Percentiles rank a stretch among this genome's conserved stretches.
These are phyloP conservation scores for Hyles vespertilio DNA, from an alignment of 1,140 invertebrate genomes.

Conservation along the genomic window DNA sequence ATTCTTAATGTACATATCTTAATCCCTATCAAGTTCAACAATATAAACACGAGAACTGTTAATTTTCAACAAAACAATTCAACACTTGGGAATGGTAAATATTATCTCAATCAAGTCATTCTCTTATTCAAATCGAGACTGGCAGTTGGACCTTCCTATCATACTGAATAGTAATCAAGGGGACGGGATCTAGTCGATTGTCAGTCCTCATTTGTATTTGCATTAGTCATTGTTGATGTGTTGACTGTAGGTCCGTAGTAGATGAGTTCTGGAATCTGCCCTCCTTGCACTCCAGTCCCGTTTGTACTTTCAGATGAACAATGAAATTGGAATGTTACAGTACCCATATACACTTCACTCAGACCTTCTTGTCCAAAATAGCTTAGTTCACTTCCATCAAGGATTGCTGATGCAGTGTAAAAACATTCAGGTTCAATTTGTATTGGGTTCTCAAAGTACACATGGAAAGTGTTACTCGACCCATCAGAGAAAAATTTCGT, in stretches of 20 bases:
- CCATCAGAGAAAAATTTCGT: conserved; percentile 96
- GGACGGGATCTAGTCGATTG: conserved; percentile 41
- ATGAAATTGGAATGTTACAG: conserved; percentile 95
- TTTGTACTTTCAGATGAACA: conserved; percentile 96
- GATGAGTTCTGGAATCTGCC: conserved; percentile 95
- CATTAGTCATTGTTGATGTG: conserved; percentile 42
- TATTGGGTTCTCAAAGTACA: conserved; percentile 94
- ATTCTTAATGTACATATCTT: conserved; percentile 58
- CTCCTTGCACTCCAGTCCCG: conserved; percentile 94
- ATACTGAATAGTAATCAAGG: conserved; percentile 53
- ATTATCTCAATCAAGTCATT: conserved; percentile 15
- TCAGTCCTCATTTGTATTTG: conserved; percentile 64
- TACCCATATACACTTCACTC: conserved; percentile 91
- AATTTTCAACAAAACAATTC: conserved; percentile 58
- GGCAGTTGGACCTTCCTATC: conserved; percentile 8
- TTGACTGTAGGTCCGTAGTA: conserved; percentile 88
- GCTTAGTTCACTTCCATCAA: conserved; percentile 93
- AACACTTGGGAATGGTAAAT: conserved; percentile 52
- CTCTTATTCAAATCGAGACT: background rate
- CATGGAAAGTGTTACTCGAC: conserved; percentile 94
- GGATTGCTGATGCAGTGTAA: conserved; percentile 92
- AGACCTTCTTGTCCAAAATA: conserved; percentile 97
- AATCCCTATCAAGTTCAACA: conserved; percentile 47
- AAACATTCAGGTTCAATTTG: conserved; percentile 93
- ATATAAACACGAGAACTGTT: conserved; percentile 52